Evolutionary conservation across 1,140 invertebrate species (phyloP), one percentile per base, ranked within the genome.

Genomic region (Chrysopa pallens): DNA sequence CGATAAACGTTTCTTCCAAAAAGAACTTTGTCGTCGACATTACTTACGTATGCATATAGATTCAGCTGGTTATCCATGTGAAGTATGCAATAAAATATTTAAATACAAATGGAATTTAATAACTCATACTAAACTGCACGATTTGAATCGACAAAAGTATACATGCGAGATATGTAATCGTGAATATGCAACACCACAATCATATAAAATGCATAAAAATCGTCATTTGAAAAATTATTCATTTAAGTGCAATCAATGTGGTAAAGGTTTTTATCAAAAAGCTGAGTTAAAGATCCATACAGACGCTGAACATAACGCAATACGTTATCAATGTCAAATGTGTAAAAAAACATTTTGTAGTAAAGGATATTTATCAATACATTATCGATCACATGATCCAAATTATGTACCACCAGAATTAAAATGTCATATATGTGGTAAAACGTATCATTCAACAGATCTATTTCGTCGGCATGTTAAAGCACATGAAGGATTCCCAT

Each of bases 141-240:
- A 33, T 12, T 9, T 12, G 6, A 33, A 33, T 33, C 47, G 58
- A 36, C 58, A 57, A 38, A 60, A 61, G 31, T 60, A 54, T 44
- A 62, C 59, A 37, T 64, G 62, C 43, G 57, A 63, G 38, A 49
- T 58, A n/a, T 64, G 62, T 48, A 51, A 57, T 45, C 59, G 59
- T 46, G 56, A 60, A 47, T 64, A 62, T 35, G 55, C 57, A 50
- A 61, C 52, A 46, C 58, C 58, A 8, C 57, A 59, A 28, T 60
- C 59, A 45, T 60, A 60, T 31, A 59, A 59, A 46, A 57, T 60
- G 17, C 59, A 61, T 50, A 58, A 60, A 51, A 60, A 60, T 46
- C 58, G 59, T 6, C 59, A 61, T 50, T 57, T 57, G 33, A 57
- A 58, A 45, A 59, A 60, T 31, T n/a, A n/a, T 15, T 17, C 38